These are phyloP conservation scores for Leptocoma aspasia DNA, from an alignment of 2,113 vertebrate species.

Conservation along the genomic window DNA sequence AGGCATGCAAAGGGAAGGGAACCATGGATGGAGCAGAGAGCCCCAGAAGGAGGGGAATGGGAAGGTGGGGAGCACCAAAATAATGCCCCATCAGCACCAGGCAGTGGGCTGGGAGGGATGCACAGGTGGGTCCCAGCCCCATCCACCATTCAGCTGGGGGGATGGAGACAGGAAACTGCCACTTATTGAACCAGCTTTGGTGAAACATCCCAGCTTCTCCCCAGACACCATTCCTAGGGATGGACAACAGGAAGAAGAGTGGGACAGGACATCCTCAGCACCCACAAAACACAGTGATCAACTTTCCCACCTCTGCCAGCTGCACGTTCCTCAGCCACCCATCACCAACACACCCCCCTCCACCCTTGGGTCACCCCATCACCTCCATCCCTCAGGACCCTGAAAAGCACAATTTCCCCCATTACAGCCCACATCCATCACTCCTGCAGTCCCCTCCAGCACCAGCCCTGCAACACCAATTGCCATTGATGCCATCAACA, in stretches of 20 bases:
- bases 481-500: fast-evolving
- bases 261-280: not conserved
- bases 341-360: fast-evolving
- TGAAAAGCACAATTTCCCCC: not conserved
- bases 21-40: not conserved
- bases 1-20: not conserved
- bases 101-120: fast-evolving
- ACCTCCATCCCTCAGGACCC: not conserved
- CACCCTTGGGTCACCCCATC: too few relatives aligned
- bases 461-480: not conserved
- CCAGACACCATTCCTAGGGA: not conserved
- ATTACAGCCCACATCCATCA: not conserved
- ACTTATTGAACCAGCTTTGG: fast-evolving
- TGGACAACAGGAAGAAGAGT: not conserved
- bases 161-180: not conserved
- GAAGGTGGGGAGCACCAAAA: not conserved
- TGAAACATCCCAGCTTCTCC: not conserved
- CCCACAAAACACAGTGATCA: fast-evolving
- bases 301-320: not conserved
- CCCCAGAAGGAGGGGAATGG: not conserved
- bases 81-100: not conserved
- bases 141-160: not conserved
- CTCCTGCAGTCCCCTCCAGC: not conserved
- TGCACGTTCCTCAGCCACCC: not conserved
- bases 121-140: fast-evolving